Percentiles rank a stretch among this genome's conserved stretches.
Conservation (phyloP, 1,140 invertebrate species). For the Trachelipus rathkii region DNA sequence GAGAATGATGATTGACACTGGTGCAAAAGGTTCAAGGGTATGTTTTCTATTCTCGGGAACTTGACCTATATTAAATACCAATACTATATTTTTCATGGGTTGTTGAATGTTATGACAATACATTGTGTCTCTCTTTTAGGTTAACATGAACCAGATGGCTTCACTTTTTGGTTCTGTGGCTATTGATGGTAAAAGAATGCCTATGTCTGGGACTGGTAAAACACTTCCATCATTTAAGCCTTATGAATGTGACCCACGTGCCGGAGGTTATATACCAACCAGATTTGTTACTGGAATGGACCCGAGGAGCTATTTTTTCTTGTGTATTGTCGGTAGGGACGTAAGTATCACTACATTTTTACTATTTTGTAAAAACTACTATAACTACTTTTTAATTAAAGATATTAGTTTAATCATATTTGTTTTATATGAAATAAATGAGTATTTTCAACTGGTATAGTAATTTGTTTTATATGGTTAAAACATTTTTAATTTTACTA, state of each 20-base stretch:
- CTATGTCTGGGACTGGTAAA: slow-evolving; percentile 88
- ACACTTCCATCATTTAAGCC: slow-evolving; percentile 84
- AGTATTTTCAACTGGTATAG: no score
- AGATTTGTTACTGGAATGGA: slow-evolving; percentile 95
- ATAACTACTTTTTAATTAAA: no score
- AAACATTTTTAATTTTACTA: no score
- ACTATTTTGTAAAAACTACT: no score
- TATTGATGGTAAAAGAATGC: slow-evolving; percentile 92
- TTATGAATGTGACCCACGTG: slow-evolving; percentile 83
- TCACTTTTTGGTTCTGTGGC: slow-evolving; percentile 47
- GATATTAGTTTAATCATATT: no score
- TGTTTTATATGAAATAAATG: no score
- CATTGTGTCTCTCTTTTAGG: slow-evolving; percentile 19
- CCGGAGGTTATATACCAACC: slow-evolving; percentile 93
- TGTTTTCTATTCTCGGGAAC: slow-evolving; percentile 49
- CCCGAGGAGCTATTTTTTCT: slow-evolving; percentile 98
- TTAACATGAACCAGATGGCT: slow-evolving; percentile 73
- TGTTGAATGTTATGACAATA: not conserved
- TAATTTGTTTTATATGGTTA: no score
- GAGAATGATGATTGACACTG: slow-evolving; percentile 95
- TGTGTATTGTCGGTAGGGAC: slow-evolving; percentile 97
- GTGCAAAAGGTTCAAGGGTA: slow-evolving; percentile 93
- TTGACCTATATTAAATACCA: no score
- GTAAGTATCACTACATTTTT: slow-evolving; percentile 30
- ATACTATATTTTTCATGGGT: not conserved